These are phyloP conservation scores for Drosophila ezoana DNA, from an alignment of 2,888 invertebrate species.

Conservation along the genomic window DNA sequence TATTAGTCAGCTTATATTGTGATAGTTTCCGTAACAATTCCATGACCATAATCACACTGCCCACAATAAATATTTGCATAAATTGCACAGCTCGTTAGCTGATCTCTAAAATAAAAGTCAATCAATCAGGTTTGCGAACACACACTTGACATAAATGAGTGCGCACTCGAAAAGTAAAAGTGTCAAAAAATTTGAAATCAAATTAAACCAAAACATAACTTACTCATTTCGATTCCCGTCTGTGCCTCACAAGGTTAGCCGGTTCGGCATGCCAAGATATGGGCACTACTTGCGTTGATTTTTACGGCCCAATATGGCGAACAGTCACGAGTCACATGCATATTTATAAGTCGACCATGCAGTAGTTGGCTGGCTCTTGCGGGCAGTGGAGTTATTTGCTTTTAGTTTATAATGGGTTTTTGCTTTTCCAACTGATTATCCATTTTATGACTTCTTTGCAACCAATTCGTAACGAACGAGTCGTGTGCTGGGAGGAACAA, in stretches of 20 bases:
- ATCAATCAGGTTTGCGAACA: conserved; percentile 14
- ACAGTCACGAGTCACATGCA: conserved; percentile 53
- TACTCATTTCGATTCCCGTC: conserved; percentile 53
- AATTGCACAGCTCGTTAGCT: not conserved
- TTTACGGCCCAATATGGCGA: conserved; percentile 64
- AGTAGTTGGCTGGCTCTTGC: conserved; percentile 22
- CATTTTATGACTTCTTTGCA: conserved; percentile 46
- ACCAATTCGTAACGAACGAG: conserved; percentile 32
- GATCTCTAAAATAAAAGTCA: conserved; percentile 1
- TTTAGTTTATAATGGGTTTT: conserved; percentile 51
- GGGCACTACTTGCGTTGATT: conserved; percentile 34
- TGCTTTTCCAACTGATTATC: conserved; percentile 24
- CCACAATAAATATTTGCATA: conserved; percentile 4
- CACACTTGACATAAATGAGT: conserved; percentile 12
- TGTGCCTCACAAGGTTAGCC: conserved; percentile 65
- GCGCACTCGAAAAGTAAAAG: conserved; percentile 61
- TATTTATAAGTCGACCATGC: conserved; percentile 59
- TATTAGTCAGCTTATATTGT: not conserved
- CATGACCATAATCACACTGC: not conserved
- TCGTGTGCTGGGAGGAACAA: conserved; percentile 7
- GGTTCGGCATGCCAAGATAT: conserved; percentile 37
- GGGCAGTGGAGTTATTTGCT: conserved; percentile 39
- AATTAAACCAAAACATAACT: conserved; percentile 27
- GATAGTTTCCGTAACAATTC: not conserved
- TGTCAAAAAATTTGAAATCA: conserved; percentile 42